These are phyloP conservation scores for Coptotermes formosanus DNA, from an alignment of 1,140 invertebrate genomes.

Conservation along the genomic window DNA sequence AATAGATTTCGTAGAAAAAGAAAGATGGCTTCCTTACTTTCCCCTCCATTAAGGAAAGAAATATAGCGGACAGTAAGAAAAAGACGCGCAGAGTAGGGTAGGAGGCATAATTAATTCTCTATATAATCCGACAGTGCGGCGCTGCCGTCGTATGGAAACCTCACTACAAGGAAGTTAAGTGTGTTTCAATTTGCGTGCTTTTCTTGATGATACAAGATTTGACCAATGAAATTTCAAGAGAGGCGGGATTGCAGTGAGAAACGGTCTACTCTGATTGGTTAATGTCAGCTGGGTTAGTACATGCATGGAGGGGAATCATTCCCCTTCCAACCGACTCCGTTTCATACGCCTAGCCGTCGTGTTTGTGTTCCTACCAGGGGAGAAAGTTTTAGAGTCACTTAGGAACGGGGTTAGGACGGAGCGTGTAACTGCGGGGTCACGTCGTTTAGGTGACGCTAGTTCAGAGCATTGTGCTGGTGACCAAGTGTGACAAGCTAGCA, in stretches of 20 bases:
- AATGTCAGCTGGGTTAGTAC: not conserved
- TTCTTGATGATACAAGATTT: constrained; percentile 23
- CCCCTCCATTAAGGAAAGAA: constrained; percentile 22
- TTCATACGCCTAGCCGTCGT: not conserved
- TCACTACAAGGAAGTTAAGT: constrained; percentile 32
- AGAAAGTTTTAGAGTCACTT: not conserved
- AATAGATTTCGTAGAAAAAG: constrained; percentile 28
- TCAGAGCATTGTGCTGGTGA: not conserved
- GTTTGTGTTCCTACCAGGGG: not conserved
- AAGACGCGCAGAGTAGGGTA: not conserved
- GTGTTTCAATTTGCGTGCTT: constrained; percentile 34
- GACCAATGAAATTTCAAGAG: constrained; percentile 32
- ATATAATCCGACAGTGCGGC: constrained; percentile 29
- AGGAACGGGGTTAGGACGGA: not conserved
- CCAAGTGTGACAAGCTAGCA: not conserved
- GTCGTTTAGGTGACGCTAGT: not conserved
- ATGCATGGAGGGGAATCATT: not conserved
- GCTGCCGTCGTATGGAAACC: constrained; percentile 28
- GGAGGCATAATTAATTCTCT: constrained; percentile 33
- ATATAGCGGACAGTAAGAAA: constrained; percentile 5
- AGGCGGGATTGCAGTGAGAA: constrained; percentile 27
- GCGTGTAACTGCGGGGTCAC: not conserved
- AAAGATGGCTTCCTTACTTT: constrained; percentile 26
- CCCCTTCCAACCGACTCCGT: not conserved
- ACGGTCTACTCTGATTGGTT: constrained; percentile 29